Percentiles rank a stretch among this genome's conserved stretches.
Conservation (phyloP, 2,888 invertebrate species). For the Nesidiocoris tenuis region DNA sequence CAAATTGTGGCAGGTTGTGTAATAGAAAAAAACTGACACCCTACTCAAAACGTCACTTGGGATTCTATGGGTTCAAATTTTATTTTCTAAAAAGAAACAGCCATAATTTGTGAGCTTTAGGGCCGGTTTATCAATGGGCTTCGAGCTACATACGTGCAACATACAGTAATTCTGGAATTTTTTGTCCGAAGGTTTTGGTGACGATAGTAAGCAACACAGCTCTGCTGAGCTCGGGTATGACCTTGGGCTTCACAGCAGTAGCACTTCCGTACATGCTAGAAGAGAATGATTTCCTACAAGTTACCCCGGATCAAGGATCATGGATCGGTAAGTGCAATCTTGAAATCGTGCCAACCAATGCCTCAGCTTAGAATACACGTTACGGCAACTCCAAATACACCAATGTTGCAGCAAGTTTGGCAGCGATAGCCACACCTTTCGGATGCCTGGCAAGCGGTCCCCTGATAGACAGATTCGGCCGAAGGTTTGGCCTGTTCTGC, state of each 20-base stretch:
- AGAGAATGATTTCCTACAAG: slow-evolving; percentile 45
- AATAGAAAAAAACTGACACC: too few species aligned
- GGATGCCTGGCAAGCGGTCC: slow-evolving; percentile 51
- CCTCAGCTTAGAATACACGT: neutral
- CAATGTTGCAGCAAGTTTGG: slow-evolving; percentile 49
- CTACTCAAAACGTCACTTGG: too few species aligned
- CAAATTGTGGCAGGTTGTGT: too few species aligned
- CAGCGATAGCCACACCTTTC: slow-evolving; percentile 50
- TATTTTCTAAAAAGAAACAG: too few species aligned
- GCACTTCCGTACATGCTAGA: slow-evolving; percentile 49
- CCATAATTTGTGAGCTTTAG: too few species aligned
- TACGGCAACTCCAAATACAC: too few species aligned
- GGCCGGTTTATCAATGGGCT: too few species aligned
- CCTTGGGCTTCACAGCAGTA: slow-evolving; percentile 50
- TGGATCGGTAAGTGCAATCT: slow-evolving; percentile 51
- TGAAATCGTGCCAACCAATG: neutral
- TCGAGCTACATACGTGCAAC: too few species aligned
- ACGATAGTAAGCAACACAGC: slow-evolving; percentile 47
- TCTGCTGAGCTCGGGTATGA: slow-evolving; percentile 49
- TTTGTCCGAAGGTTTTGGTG: slow-evolving; percentile 46
- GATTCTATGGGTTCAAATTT: too few species aligned
- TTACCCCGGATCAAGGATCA: slow-evolving; percentile 47
- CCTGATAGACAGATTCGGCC: slow-evolving; percentile 50
- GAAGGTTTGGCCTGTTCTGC: slow-evolving; percentile 48
- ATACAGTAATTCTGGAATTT: too few species aligned